Evolutionary conservation across 2,888 invertebrate species (phyloP).

Genomic region (Drosophila tripunctata): DNA sequence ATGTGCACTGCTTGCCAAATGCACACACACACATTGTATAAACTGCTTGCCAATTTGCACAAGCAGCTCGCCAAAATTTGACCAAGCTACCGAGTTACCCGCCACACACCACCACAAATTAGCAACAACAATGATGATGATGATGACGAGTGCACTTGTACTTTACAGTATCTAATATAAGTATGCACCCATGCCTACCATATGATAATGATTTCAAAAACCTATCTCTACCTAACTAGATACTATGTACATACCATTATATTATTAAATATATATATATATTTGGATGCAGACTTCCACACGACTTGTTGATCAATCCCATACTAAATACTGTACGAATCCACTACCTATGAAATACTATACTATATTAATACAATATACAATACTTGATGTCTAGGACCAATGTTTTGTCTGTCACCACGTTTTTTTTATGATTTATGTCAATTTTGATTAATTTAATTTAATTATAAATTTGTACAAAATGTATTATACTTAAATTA

Average conservation of each 20-base stretch:
- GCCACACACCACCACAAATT: constrained; percentile 56
- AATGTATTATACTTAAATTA: constrained; percentile 83
- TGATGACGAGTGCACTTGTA: constrained; percentile 36
- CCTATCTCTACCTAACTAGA: background rate
- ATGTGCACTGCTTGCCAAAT: constrained; percentile 3
- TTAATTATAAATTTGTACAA: constrained; percentile 83
- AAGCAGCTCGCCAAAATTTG: constrained; percentile 54
- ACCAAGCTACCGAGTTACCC: constrained; percentile 74
- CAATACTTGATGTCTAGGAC: constrained; percentile 47
- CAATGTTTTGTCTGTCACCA: constrained; percentile 54
- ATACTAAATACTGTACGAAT: constrained; percentile 9
- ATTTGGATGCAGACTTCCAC: constrained; percentile 49
- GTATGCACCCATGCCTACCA: constrained; percentile 17
- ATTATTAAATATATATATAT: constrained; percentile 17
- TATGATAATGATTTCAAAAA: constrained; percentile 2
- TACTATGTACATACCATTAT: constrained; percentile 37
- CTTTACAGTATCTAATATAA: constrained; percentile 28
- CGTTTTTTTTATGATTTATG: constrained; percentile 31
- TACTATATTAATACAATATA: constrained; percentile 23
- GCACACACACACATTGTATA: constrained; percentile 4
- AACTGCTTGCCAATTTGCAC: constrained; percentile 15
- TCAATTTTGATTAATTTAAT: constrained; percentile 62
- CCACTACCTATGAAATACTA: constrained; percentile 11
- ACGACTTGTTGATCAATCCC: constrained; percentile 57
- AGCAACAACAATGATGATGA: constrained; percentile 13